Conservation (phyloP, 2,113 vertebrate genomes). For the Penelope pileata region DNA sequence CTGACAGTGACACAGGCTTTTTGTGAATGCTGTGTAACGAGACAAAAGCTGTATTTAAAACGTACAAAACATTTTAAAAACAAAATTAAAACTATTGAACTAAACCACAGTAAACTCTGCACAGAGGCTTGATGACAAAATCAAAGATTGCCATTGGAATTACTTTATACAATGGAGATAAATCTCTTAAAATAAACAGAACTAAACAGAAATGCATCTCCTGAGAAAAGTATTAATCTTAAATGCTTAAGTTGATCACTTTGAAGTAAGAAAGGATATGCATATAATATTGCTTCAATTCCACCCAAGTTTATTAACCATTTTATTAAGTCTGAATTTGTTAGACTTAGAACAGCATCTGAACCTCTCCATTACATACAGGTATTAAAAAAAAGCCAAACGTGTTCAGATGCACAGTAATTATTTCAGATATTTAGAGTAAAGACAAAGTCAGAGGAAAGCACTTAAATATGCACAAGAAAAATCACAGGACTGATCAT, state of each 20-base stretch:
- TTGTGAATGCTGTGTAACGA: background rate
- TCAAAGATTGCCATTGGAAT: background rate
- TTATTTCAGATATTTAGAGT: background rate
- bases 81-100: background rate
- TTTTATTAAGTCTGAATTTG: conserved; percentile 22
- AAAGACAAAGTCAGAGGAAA: background rate
- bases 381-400: background rate
- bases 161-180: background rate
- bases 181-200: background rate
- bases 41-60: background rate
- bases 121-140: background rate
- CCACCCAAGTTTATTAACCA: background rate
- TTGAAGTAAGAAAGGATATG: background rate
- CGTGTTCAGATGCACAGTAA: background rate
- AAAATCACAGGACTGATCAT: background rate
- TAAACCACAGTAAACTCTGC: background rate
- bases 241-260: background rate
- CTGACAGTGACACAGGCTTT: background rate
- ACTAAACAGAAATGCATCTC: background rate
- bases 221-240: background rate
- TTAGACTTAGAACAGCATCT: background rate
- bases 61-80: background rate
- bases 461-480: background rate
- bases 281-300: background rate
- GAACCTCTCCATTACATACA: background rate